A percentile compares a stretch with the other conserved stretches of the same genome.
phyloP scores from a whole-genome alignment of 53 echinoderm and acorn worm species.

The Astropecten irregularis region DNA sequence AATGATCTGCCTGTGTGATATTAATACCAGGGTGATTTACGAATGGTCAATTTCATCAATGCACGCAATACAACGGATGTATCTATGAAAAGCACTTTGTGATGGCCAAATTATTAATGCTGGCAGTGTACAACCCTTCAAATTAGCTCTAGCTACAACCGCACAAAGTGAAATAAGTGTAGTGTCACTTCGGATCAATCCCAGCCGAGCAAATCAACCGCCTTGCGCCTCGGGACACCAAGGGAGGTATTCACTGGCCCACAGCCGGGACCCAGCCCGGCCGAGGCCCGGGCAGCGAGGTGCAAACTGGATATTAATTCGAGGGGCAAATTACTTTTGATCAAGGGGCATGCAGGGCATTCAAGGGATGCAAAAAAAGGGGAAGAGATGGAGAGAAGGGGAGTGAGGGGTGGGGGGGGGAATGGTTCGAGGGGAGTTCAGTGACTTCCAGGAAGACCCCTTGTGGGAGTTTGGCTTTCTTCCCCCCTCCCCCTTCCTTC shows the following conservation, averaged over 20 bases:
- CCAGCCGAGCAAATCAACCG: slow-evolving; percentile 1
- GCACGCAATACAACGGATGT: too few species aligned
- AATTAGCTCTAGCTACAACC: not conserved
- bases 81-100: not conserved
- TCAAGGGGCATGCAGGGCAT: not conserved
- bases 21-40: too few species aligned
- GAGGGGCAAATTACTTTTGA: slow-evolving; percentile 36
- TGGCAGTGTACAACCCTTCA: slow-evolving; percentile 33
- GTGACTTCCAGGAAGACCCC: not conserved
- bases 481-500: too few species aligned
- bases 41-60: too few species aligned
- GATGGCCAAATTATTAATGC: not conserved
- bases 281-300: too few species aligned
- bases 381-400: slow-evolving; percentile 1
- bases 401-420: not conserved
- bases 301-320: slow-evolving; percentile 49
- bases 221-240: not conserved
- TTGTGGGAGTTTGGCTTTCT: not conserved
- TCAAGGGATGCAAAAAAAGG: too few species aligned
- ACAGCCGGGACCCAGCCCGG: too few species aligned
- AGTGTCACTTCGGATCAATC: slow-evolving; percentile 48
- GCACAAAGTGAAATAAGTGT: slow-evolving; percentile 40
- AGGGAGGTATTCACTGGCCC: not conserved
- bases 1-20: too few species aligned
- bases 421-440: too few species aligned